phyloP scores from a whole-genome alignment of 2,797 vertebrate genomes.

The Natrix natrix region DNA sequence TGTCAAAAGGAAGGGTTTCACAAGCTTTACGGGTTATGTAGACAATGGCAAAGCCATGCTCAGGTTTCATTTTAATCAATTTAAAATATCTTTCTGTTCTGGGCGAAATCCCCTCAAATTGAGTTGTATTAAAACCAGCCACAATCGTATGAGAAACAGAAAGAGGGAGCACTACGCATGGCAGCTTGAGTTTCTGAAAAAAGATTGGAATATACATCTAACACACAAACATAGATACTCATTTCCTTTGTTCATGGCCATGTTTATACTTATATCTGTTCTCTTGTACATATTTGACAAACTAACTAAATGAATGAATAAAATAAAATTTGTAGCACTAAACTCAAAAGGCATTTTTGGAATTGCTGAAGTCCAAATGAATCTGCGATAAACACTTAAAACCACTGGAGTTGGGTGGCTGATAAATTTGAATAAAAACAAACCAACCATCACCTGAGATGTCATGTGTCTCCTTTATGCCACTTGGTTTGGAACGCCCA shows the following conservation, averaged over 20 bases:
- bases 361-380: neutral
- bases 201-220: neutral
- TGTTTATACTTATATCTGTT: too few relatives aligned
- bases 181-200: neutral
- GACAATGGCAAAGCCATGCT: too few relatives aligned
- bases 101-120: neutral
- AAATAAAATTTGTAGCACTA: neutral
- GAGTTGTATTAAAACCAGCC: neutral
- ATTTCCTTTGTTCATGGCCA: too few relatives aligned
- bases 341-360: neutral
- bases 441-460: constrained; percentile 59
- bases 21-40: neutral
- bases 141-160: neutral
- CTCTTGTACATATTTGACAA: too few relatives aligned
- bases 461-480: constrained; percentile 31
- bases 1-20: constrained; percentile 6
- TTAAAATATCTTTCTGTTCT: neutral
- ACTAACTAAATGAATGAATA: too few relatives aligned
- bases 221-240: neutral
- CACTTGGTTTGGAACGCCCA: constrained; percentile 37
- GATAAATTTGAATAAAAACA: neutral
- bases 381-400: neutral
- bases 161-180: neutral
- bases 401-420: neutral
- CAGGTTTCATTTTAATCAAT: neutral